phyloP scores from a whole-genome alignment of 2,113 vertebrate species.

The Neodontobutis hainanensis region DNA sequence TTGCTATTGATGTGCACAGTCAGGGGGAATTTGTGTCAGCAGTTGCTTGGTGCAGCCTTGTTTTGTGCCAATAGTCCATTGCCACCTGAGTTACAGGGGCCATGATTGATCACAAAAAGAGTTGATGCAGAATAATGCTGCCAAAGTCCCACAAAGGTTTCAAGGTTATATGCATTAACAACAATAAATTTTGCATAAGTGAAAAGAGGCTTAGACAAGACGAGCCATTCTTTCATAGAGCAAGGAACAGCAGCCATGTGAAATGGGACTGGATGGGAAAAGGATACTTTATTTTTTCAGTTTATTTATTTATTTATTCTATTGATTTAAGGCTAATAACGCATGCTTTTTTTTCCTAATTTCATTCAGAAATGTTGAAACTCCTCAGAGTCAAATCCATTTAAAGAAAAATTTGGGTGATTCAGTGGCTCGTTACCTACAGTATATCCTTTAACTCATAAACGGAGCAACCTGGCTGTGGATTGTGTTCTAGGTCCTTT shows the following conservation, averaged over 20 bases:
- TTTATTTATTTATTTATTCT: too few species aligned
- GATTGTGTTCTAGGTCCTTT: too few species aligned
- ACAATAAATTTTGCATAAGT: constrained; percentile 55
- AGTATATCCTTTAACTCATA: too few species aligned
- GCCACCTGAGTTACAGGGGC: constrained; percentile 47
- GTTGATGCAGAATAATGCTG: constrained; percentile 29
- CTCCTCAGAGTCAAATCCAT: too few species aligned
- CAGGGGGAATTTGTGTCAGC: constrained; percentile 27
- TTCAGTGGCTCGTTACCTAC: too few species aligned
- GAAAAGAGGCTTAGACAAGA: constrained; percentile 14
- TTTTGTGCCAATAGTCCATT: constrained; percentile 32
- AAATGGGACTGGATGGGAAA: constrained; percentile 18
- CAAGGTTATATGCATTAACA: constrained; percentile 64
- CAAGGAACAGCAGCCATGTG: constrained; percentile 6
- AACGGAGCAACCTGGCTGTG: too few species aligned
- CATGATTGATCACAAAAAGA: constrained; percentile 45
- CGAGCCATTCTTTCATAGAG: constrained; percentile 36
- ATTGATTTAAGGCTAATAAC: too few species aligned
- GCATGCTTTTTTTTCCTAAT: too few species aligned
- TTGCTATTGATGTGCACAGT: constrained; percentile 28
- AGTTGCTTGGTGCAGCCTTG: constrained; percentile 7
- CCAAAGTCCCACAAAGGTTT: constrained; percentile 41
- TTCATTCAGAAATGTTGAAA: too few species aligned
- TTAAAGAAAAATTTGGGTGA: too few species aligned
- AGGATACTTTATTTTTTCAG: too few species aligned